Evolutionary conservation across 2,113 vertebrate species (phyloP), one percentile per base, ranked within the genome.

Genomic region (Syngnathus floridae): DNA sequence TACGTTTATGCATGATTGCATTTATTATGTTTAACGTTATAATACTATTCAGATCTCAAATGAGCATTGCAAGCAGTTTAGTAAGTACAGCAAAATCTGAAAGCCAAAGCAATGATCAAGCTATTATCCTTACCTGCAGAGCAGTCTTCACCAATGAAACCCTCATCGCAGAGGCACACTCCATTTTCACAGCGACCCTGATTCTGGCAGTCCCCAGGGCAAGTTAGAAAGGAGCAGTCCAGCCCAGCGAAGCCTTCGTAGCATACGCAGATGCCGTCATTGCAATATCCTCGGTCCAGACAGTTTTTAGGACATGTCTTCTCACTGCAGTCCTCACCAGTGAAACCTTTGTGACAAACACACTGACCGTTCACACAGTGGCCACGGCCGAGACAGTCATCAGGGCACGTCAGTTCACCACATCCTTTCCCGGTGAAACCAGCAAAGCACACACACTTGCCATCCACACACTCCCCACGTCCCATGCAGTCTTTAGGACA

Each of bases 131-230:
- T 86, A 91, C 89, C 88, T 1, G 90, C 91, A 69, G 92, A 82
- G 72, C 97, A 99, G 73, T 97, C 95, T 1, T 89, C 88, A 0
- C 94, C 94, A 0, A 90, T 77, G 82, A 93, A 98, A 14, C 94
- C 94, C 1, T 93, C 87, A 0, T 94, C 90, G 35, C 97, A 96
- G 46, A 92, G 0, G 12, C 94, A 96, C 5, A 82, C 80, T 13
- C 94, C 94, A 0, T 94, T 86, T 35, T 90, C 70, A 16, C 94
- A 96, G 37, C 46, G 90, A 1, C 94, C 94, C 41, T 85, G 90
- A 71, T 90, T 78, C 0, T 90, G 86, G 69, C 95, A 96, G 84
- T 95, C 90, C 0, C 60, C 72, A 1, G 92, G 90, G 69, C 94
- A 95, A 63, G 87, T 88, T 21, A 84, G 86, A n/a, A 89, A 79